Percentiles rank a stretch among this genome's conserved stretches.
Evolutionary conservation across 1,140 invertebrate genomes (phyloP).

Genomic region (Drosophila ananassae): DNA sequence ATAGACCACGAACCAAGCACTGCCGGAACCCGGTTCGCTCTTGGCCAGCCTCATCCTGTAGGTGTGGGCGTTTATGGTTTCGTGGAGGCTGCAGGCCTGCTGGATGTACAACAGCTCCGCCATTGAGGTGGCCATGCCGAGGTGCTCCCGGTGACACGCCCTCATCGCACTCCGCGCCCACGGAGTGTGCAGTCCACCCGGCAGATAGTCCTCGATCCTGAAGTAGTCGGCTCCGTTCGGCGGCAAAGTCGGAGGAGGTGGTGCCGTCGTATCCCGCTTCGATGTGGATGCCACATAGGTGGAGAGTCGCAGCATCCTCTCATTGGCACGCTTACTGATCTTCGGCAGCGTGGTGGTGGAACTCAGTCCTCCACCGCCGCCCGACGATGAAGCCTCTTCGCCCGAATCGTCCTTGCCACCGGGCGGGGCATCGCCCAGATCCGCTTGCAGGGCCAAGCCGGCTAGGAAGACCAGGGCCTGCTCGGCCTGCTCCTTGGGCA

Average conservation of each 20-base stretch:
- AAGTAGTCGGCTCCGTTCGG: constrained; percentile 87
- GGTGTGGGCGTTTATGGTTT: constrained; percentile 96
- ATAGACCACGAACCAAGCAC: constrained; percentile 92
- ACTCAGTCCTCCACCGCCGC: constrained; percentile 9
- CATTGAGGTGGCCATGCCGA: constrained; percentile 89
- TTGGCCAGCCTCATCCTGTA: constrained; percentile 94
- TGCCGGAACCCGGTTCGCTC: constrained; percentile 89
- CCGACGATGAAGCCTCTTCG: constrained; percentile 15
- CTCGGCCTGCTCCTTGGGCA: constrained; percentile 88
- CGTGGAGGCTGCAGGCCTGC: constrained; percentile 93
- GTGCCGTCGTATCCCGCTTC: constrained; percentile 23
- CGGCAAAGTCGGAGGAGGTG: constrained; percentile 12
- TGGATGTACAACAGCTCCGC: constrained; percentile 94
- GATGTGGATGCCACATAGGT: constrained; percentile 65
- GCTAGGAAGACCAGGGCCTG: constrained; percentile 92
- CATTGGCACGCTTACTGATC: constrained; percentile 78
- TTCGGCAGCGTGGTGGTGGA: constrained; percentile 75
- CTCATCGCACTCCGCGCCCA: constrained; percentile 87
- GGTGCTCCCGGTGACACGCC: constrained; percentile 88
- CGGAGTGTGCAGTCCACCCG: constrained; percentile 86
- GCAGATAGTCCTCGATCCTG: constrained; percentile 90
- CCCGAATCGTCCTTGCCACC: constrained; percentile 28
- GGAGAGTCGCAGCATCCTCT: constrained; percentile 73
- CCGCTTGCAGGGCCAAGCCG: constrained; percentile 94
- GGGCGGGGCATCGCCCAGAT: constrained; percentile 90